Percentiles rank a stretch among this genome's conserved stretches.
These are phyloP conservation scores for Mus minutoides DNA, from an alignment of 2,797 vertebrate genomes.

Conservation along the genomic window DNA sequence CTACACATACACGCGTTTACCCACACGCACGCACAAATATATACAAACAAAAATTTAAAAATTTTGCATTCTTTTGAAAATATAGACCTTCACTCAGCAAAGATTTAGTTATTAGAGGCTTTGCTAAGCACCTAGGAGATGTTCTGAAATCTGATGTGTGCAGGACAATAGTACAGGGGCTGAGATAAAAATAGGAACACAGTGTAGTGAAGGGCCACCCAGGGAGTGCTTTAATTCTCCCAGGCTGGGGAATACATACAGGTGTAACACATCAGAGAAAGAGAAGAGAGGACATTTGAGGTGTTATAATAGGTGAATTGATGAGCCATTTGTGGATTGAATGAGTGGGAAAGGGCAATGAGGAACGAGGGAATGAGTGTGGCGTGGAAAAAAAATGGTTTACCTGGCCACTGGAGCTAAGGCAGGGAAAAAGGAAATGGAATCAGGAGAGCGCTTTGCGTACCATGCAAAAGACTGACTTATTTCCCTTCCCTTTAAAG, in stretches of 20 bases:
- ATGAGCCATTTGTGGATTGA: background rate
- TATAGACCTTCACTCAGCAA: background rate
- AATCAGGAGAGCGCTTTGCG: background rate
- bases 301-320: background rate
- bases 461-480: background rate
- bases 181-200: background rate
- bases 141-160: background rate
- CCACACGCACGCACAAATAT: background rate
- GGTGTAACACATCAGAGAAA: background rate
- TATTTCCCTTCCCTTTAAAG: slow-evolving; percentile 2
- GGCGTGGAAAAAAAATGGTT: background rate
- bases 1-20: background rate
- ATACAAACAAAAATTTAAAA: slow-evolving; percentile 4
- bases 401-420: background rate
- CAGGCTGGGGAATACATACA: background rate
- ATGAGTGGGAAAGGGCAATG: background rate
- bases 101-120: background rate
- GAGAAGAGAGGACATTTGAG: background rate
- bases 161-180: background rate
- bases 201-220: background rate
- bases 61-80: slow-evolving; percentile 12
- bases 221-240: background rate
- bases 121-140: background rate
- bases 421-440: background rate
- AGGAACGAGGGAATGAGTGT: background rate